Evolutionary conservation across 2,888 invertebrate species (phyloP).

Genomic region (Slavum lentiscoides): DNA sequence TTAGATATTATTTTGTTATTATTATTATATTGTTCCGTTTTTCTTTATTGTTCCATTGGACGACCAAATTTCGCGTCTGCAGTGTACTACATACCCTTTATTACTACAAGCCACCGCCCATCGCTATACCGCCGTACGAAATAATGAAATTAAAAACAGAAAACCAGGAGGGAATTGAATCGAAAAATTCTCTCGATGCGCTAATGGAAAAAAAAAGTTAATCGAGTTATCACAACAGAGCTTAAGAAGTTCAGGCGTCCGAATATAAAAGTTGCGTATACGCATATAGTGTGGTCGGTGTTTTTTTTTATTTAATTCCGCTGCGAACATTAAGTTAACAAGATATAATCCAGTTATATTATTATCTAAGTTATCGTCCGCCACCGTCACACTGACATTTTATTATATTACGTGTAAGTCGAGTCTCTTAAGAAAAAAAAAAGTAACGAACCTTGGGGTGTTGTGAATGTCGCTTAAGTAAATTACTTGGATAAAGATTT

Average conservation of each 20-base stretch:
- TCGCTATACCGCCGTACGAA: constrained; percentile 3
- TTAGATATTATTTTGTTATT: background rate
- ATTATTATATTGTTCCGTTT: background rate
- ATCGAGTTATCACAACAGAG: constrained; percentile 43
- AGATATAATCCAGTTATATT: constrained; percentile 39
- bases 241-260: constrained; percentile 12
- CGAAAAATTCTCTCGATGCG: constrained; percentile 39
- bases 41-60: constrained; percentile 20
- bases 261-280: constrained; percentile 12
- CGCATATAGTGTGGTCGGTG: too few relatives aligned
- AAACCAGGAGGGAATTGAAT: constrained; percentile 42
- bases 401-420: constrained; percentile 1
- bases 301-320: constrained; percentile 14
- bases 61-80: background rate
- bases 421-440: background rate
- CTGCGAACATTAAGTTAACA: background rate
- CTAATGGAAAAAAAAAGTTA: constrained; percentile 52
- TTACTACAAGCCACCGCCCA: too few relatives aligned
- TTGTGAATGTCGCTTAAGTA: too few relatives aligned
- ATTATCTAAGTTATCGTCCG: constrained; percentile 1
- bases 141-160: constrained; percentile 40
- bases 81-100: too few relatives aligned
- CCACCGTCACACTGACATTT: too few relatives aligned
- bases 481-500: too few relatives aligned
- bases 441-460: too few relatives aligned